Percentiles rank a stretch among this genome's conserved stretches.
Evolutionary conservation across 2,888 invertebrate species (phyloP).

Genomic region (Drosophila emarginata): DNA sequence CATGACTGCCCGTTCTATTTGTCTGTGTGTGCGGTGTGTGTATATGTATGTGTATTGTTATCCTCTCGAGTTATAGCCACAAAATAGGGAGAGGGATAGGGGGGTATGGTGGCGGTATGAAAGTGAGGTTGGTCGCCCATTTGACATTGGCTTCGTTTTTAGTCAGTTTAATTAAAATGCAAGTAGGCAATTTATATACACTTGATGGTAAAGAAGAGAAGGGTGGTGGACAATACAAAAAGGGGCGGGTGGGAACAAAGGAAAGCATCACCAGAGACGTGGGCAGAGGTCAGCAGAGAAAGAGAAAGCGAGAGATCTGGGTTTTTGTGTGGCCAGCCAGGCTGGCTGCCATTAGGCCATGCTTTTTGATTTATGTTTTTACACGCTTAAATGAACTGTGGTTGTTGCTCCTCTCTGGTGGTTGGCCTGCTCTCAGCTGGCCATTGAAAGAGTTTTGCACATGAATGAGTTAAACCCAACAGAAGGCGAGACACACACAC

Average conservation of each 20-base stretch:
- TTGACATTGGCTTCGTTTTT: conserved; percentile 71
- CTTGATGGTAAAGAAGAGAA: conserved; percentile 60
- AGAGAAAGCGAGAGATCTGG: conserved; percentile 14
- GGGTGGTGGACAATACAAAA: conserved; percentile 8
- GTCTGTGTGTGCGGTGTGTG: background rate
- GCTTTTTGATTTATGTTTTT: conserved; percentile 75
- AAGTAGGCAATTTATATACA: conserved; percentile 78
- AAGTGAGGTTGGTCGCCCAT: conserved; percentile 38
- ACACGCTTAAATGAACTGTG: conserved; percentile 71
- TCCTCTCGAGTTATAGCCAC: conserved; percentile 6
- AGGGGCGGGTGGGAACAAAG: background rate
- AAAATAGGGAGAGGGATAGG: conserved; percentile 1
- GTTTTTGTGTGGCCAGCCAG: conserved; percentile 48
- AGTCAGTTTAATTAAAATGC: conserved; percentile 76
- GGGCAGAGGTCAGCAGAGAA: background rate
- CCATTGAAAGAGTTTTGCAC: conserved; percentile 62
- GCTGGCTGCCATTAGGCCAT: conserved; percentile 63
- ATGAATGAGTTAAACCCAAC: conserved; percentile 58
- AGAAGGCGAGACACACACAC: conserved; percentile 11
- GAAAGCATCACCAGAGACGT: background rate
- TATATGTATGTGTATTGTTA: background rate
- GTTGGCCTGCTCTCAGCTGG: conserved; percentile 9
- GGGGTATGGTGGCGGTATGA: background rate
- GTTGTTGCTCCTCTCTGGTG: conserved; percentile 38
- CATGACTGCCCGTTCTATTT: conserved; percentile 60